A percentile compares a stretch with the other conserved stretches of the same genome.
phyloP scores from a whole-genome alignment of 2,888 invertebrate genomes.

The Pyrocoelia pectoralis region DNA sequence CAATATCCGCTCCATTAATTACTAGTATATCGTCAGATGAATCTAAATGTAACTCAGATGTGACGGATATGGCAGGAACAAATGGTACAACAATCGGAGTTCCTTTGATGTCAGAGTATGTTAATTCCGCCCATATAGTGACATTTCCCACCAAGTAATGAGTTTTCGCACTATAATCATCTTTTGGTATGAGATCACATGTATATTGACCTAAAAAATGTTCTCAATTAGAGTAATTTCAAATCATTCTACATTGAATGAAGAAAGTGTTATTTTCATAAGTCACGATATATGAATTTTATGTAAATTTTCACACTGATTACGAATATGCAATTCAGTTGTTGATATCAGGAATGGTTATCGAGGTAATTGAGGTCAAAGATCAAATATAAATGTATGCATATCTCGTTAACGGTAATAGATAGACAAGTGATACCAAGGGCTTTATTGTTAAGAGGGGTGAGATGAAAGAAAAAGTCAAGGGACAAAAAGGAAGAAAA shows the following conservation, averaged over 20 bases:
- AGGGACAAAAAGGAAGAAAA: too few relatives aligned
- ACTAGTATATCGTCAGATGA: conserved; percentile 49
- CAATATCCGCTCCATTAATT: conserved; percentile 64
- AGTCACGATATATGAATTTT: too few relatives aligned
- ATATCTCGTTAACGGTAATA: too few relatives aligned
- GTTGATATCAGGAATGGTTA: too few relatives aligned
- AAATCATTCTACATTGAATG: not conserved
- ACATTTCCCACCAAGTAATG: conserved; percentile 52
- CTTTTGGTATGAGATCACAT: conserved; percentile 52
- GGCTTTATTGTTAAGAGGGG: too few relatives aligned
- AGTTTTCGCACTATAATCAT: conserved; percentile 45
- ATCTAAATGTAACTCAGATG: conserved; percentile 42
- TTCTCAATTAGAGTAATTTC: conserved; percentile 1
- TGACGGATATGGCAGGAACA: conserved; percentile 53
- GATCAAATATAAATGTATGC: too few relatives aligned
- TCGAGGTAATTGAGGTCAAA: too few relatives aligned
- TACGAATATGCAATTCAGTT: too few relatives aligned
- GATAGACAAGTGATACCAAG: too few relatives aligned
- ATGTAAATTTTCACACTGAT: too few relatives aligned
- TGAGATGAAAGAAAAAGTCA: too few relatives aligned
- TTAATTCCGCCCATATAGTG: conserved; percentile 51
- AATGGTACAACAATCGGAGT: conserved; percentile 51
- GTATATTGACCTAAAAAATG: conserved; percentile 53
- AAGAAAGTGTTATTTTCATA: too few relatives aligned
- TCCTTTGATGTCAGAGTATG: conserved; percentile 47